These are phyloP conservation scores for Oreochromis mossambicus DNA, from an alignment of 2,797 vertebrate genomes.

Conservation along the genomic window DNA sequence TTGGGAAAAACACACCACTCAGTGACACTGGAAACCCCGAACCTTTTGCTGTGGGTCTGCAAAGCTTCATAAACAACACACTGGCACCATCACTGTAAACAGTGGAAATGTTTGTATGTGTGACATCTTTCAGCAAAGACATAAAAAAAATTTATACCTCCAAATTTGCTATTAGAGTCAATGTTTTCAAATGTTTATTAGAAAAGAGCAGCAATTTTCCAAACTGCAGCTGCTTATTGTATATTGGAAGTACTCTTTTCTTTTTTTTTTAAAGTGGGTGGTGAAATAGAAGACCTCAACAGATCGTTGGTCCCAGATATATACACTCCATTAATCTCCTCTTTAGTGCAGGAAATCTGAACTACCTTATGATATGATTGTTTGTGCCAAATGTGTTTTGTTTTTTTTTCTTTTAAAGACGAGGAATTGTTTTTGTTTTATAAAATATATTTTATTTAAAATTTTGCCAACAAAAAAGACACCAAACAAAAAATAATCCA, in stretches of 20 bases:
- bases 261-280: background rate
- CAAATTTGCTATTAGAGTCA: background rate
- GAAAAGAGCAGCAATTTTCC: background rate
- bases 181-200: background rate
- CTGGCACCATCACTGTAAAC: slow-evolving; percentile 51
- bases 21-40: slow-evolving; percentile 65
- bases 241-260: background rate
- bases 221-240: background rate
- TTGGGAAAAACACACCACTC: slow-evolving; percentile 46
- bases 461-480: slow-evolving; percentile 17
- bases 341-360: background rate
- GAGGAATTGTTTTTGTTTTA: slow-evolving; percentile 17
- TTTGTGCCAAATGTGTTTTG: background rate
- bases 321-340: background rate
- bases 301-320: background rate
- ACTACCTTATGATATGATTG: background rate
- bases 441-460: slow-evolving; percentile 80
- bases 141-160: background rate
- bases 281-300: background rate
- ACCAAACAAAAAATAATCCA: slow-evolving; percentile 49
- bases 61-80: slow-evolving; percentile 50
- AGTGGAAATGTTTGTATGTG: slow-evolving; percentile 11
- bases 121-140: background rate
- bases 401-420: background rate
- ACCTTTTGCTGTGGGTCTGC: slow-evolving; percentile 29